phyloP scores from a whole-genome alignment of 2,113 vertebrate genomes.

The Xyrauchen texanus region DNA sequence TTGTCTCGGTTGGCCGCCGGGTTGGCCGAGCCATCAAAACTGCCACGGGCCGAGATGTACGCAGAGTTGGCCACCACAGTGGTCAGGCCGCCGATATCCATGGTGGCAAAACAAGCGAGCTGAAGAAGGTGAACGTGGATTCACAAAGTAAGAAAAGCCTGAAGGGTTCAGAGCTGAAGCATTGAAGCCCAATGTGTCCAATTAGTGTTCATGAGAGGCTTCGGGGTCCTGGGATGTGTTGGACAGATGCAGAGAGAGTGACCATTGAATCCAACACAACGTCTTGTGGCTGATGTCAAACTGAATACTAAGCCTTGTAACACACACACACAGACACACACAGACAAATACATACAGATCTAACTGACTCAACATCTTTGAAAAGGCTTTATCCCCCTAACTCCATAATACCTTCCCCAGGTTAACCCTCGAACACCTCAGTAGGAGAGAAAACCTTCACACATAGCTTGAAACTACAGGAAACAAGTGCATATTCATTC shows the following conservation, averaged over 20 bases:
- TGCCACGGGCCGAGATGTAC: constrained; percentile 79
- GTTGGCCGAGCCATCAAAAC: constrained; percentile 72
- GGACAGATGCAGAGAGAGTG: neutral
- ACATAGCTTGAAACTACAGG: neutral
- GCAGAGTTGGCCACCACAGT: constrained; percentile 81
- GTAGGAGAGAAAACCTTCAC: neutral
- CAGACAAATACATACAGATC: constrained; percentile 59
- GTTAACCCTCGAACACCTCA: constrained; percentile 46
- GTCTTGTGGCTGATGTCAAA: constrained; percentile 43
- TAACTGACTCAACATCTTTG: constrained; percentile 78
- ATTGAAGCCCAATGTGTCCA: constrained; percentile 3
- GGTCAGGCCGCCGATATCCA: constrained; percentile 78
- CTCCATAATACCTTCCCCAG: constrained; percentile 71
- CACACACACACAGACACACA: constrained; percentile 33
- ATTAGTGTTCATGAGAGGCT: constrained; percentile 26
- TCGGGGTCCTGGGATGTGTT: constrained; percentile 18
- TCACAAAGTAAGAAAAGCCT: too few species aligned
- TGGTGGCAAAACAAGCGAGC: constrained; percentile 52
- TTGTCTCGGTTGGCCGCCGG: constrained; percentile 71
- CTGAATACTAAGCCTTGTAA: constrained; percentile 56
- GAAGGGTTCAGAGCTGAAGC: constrained; percentile 24
- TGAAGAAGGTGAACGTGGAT: constrained; percentile 2
- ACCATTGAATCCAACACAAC: neutral
- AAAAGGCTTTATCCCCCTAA: constrained; percentile 72
- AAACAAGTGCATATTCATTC: neutral